Percentiles rank a stretch among this genome's conserved stretches.
These are phyloP conservation scores for Dynastes grantii DNA, from an alignment of 2,888 invertebrate genomes.

Conservation along the genomic window DNA sequence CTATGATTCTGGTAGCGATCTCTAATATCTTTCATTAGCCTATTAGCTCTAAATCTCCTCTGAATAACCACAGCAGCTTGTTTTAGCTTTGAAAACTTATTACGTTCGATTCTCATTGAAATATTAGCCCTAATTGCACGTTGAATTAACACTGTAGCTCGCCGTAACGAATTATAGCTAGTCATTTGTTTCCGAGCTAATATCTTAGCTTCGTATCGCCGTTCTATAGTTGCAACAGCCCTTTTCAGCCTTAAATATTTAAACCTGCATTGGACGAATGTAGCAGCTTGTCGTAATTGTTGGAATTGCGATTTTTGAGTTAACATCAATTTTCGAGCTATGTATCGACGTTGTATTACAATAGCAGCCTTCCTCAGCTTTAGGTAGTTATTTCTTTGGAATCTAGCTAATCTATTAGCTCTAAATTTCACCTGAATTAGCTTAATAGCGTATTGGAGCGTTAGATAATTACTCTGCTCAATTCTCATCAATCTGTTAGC, in stretches of 20 bases:
- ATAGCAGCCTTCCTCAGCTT: slow-evolving; percentile 61
- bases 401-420: slow-evolving; percentile 64
- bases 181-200: slow-evolving; percentile 60
- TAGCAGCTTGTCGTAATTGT: slow-evolving; percentile 60
- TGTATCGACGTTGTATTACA: slow-evolving; percentile 18
- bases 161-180: slow-evolving; percentile 60
- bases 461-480: slow-evolving; percentile 52
- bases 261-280: slow-evolving; percentile 62
- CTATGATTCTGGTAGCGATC: slow-evolving; percentile 61
- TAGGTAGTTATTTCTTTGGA: slow-evolving; percentile 62
- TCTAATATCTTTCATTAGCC: slow-evolving; percentile 58
- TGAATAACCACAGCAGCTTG: slow-evolving; percentile 71
- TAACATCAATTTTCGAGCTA: slow-evolving; percentile 30
- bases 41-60: slow-evolving; percentile 70
- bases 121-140: slow-evolving; percentile 53
- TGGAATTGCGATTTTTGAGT: not conserved
- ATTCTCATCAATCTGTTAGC: slow-evolving; percentile 63
- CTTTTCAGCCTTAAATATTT: slow-evolving; percentile 59
- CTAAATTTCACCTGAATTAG: slow-evolving; percentile 52
- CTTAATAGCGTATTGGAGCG: slow-evolving; percentile 49
- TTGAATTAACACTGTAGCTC: slow-evolving; percentile 56
- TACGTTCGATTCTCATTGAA: slow-evolving; percentile 54
- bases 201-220: slow-evolving; percentile 57
- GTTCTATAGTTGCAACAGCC: slow-evolving; percentile 62
- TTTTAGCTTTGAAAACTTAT: slow-evolving; percentile 57